phyloP scores from a whole-genome alignment of 2,113 vertebrate genomes.

The Tor tambroides region DNA sequence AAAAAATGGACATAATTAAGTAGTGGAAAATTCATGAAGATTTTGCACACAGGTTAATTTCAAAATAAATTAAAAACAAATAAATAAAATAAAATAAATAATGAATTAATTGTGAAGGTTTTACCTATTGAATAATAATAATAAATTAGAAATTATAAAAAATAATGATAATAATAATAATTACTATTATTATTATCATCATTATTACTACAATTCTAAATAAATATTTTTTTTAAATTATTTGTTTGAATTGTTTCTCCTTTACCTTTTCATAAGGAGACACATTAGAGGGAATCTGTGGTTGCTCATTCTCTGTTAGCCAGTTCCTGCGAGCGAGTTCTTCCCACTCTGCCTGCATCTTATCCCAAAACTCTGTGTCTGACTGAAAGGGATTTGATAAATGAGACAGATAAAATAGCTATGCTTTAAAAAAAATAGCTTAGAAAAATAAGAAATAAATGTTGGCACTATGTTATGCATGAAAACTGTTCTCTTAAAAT shows the following conservation, averaged over 20 bases:
- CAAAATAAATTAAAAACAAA: too few species aligned
- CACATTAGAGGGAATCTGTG: slow-evolving; percentile 81
- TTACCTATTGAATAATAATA: background rate
- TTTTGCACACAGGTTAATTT: too few species aligned
- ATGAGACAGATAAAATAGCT: background rate
- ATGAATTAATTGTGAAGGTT: background rate
- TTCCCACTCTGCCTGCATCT: slow-evolving; percentile 99
- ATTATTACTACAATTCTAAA: too few species aligned
- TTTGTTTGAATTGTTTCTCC: background rate
- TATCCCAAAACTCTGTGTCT: slow-evolving; percentile 99
- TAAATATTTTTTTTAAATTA: too few species aligned
- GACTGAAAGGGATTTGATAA: slow-evolving; percentile 77
- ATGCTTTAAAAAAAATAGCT: too few species aligned
- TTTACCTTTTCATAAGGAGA: slow-evolving; percentile 93
- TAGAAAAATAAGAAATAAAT: too few species aligned
- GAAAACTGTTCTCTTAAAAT: too few species aligned
- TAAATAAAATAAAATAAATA: background rate
- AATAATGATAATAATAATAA: too few species aligned
- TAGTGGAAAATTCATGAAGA: background rate
- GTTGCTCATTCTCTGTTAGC: slow-evolving; percentile 91
- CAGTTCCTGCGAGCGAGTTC: slow-evolving; percentile 97
- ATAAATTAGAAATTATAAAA: too few species aligned
- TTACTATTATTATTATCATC: too few species aligned
- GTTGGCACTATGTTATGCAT: too few species aligned
- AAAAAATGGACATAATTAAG: background rate